phyloP scores from a whole-genome alignment of 37 sponge, comb jelly and placozoan genomes.

The Beroe forskalii region DNA sequence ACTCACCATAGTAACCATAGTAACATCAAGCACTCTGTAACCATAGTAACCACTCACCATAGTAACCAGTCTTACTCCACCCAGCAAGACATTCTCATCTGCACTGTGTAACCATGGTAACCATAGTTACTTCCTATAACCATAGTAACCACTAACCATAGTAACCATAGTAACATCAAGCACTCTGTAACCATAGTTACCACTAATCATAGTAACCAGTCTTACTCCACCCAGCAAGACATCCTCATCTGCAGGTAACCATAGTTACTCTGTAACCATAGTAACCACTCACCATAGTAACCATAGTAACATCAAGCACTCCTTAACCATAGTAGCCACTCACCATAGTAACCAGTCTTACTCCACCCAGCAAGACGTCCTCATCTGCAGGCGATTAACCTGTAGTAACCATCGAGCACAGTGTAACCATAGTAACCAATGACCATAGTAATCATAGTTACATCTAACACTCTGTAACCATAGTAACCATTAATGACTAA shows the following conservation, averaged over 20 bases:
- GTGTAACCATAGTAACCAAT: too few species aligned
- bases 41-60: not conserved
- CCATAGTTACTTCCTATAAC: not conserved
- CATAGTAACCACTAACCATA: not conserved
- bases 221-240: constrained; percentile 47
- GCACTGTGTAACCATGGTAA: not conserved
- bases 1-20: not conserved
- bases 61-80: constrained; percentile 29
- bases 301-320: too few species aligned
- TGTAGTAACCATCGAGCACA: too few species aligned
- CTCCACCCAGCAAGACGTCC: not conserved
- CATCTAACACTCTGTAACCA: too few species aligned
- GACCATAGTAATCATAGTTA: not conserved
- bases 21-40: constrained; percentile 17
- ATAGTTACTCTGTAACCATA: not conserved
- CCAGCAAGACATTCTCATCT: not conserved
- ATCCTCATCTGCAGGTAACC: not conserved
- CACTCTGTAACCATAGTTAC: too few species aligned
- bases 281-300: not conserved
- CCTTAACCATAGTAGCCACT: too few species aligned
- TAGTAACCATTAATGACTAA: too few species aligned
- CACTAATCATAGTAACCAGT: too few species aligned
- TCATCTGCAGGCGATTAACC: not conserved
- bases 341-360: too few species aligned
- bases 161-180: not conserved